A percentile compares a stretch with the other conserved stretches of the same genome.
phyloP scores from a whole-genome alignment of 30 jellyfish, hydroid and myxozoan genomes.

The Nemopilema nomurai region DNA sequence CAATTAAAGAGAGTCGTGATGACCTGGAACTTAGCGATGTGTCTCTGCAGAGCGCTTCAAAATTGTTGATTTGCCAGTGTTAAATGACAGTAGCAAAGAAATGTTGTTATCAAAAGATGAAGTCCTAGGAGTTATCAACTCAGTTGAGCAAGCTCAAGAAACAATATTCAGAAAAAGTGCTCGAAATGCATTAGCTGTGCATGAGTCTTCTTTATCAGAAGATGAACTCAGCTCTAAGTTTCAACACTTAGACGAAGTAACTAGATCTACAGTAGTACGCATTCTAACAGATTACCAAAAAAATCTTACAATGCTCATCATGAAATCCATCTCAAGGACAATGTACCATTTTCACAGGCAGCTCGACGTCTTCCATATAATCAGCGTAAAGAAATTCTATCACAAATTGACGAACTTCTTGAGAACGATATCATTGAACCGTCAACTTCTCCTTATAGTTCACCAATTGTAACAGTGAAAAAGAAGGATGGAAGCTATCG shows the following conservation, averaged over 20 bases:
- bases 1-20: neutral
- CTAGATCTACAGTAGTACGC: too few relatives aligned
- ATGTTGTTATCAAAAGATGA: too few relatives aligned
- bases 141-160: too few relatives aligned
- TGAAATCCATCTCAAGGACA: neutral
- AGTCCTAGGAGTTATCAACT: too few relatives aligned
- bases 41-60: neutral
- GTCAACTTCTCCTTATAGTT: too few relatives aligned
- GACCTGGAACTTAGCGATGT: neutral
- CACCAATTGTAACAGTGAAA: too few relatives aligned
- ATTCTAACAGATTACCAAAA: too few relatives aligned
- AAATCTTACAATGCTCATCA: too few relatives aligned
- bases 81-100: neutral
- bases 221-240: too few relatives aligned
- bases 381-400: neutral
- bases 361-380: neutral
- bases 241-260: neutral
- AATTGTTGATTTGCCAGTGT: neutral
- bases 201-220: too few relatives aligned
- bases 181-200: too few relatives aligned
- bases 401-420: neutral
- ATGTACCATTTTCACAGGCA: neutral
- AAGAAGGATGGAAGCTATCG: conserved; percentile 2
- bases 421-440: neutral
- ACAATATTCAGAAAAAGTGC: too few relatives aligned